Evolutionary conservation across 2,113 vertebrate species (phyloP).

Genomic region (Alouatta palliata): DNA sequence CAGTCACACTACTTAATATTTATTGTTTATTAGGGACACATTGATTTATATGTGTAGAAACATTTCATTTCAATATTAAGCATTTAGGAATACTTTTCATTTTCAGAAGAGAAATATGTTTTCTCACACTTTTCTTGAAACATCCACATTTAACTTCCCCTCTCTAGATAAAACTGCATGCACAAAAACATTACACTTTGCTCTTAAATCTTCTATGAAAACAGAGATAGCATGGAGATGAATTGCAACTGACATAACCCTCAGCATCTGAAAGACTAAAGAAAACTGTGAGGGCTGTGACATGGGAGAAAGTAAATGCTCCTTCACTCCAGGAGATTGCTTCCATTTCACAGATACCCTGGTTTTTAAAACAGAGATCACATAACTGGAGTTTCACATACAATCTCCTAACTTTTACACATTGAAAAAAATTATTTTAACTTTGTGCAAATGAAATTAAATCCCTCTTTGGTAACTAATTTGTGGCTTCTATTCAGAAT

Average conservation of each 20-base stretch:
- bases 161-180: not conserved
- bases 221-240: not conserved
- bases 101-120: not conserved
- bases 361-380: not conserved
- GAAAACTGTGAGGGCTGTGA: accelerated
- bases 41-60: not conserved
- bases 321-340: not conserved
- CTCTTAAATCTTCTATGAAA: not conserved
- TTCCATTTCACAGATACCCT: not conserved
- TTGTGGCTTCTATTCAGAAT: not conserved
- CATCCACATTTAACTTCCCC: not conserved
- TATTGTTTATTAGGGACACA: not conserved
- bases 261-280: not conserved
- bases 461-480: not conserved
- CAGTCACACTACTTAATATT: not conserved
- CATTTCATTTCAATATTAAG: not conserved
- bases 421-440: not conserved
- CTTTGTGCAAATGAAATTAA: not conserved
- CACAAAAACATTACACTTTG: not conserved
- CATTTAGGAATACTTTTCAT: not conserved
- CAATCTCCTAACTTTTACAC: not conserved
- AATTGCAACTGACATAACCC: not conserved
- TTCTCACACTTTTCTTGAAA: not conserved
- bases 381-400: not conserved
- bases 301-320: accelerated